Evolutionary conservation across 2,888 invertebrate genomes (phyloP).

Genomic region (Tetranychus truncatus): DNA sequence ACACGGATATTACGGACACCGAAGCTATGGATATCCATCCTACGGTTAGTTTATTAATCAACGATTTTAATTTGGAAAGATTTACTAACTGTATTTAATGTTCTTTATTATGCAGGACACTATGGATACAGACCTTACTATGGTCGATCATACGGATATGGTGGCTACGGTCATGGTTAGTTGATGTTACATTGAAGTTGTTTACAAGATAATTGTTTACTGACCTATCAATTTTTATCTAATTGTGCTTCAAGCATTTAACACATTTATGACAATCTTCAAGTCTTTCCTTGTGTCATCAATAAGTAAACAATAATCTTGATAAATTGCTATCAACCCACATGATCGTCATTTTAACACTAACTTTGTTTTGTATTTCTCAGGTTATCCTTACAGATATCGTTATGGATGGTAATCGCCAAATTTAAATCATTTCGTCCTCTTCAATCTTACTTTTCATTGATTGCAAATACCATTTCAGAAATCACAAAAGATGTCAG

Average conservation of each 20-base stretch:
- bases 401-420: not conserved
- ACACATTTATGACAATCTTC: too few species aligned
- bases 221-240: too few species aligned
- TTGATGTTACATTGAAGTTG: not conserved
- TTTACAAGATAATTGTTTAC: too few species aligned
- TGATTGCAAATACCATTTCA: too few species aligned
- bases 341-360: not conserved
- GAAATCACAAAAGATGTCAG: too few species aligned
- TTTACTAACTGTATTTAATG: not conserved
- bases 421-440: not conserved
- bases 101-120: not conserved
- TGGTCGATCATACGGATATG: not conserved
- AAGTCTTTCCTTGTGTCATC: too few species aligned
- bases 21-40: not conserved
- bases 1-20: not conserved
- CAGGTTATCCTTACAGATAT: not conserved
- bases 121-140: not conserved
- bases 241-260: too few species aligned
- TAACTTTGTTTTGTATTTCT: not conserved
- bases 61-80: not conserved
- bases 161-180: constrained; percentile 3
- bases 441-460: not conserved
- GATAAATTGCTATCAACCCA: too few species aligned
- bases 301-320: too few species aligned
- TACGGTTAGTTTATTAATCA: not conserved